phyloP scores from a whole-genome alignment of 2,113 vertebrate genomes.

The Tachysurus vachellii region DNA sequence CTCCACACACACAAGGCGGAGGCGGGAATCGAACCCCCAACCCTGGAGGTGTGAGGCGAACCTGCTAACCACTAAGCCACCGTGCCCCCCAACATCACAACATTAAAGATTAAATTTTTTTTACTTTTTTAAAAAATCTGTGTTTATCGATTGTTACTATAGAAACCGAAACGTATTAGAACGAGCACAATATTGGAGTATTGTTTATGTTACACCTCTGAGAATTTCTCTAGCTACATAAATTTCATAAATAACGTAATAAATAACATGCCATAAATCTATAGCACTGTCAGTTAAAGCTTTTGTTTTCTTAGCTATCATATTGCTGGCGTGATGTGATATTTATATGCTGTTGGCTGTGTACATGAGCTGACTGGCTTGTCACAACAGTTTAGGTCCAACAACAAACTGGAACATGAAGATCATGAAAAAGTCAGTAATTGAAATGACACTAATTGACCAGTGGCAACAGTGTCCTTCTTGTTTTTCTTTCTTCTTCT shows the following conservation, averaged over 20 bases:
- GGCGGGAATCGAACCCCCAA: no score
- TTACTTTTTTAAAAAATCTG: not conserved
- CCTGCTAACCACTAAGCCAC: no score
- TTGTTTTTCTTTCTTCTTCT: not conserved
- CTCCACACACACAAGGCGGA: no score
- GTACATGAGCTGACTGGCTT: not conserved
- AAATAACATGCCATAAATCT: not conserved
- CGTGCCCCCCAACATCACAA: no score
- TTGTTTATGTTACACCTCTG: no score
- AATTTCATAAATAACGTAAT: no score
- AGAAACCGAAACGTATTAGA: not conserved
- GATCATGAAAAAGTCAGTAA: not conserved
- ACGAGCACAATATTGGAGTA: not conserved
- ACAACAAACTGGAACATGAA: not conserved
- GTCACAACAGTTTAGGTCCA: not conserved
- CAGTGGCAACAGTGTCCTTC: not conserved
- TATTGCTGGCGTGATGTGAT: not conserved
- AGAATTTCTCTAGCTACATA: not conserved
- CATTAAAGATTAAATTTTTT: no score
- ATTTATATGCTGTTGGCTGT: not conserved
- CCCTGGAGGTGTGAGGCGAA: no score
- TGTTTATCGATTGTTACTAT: not conserved
- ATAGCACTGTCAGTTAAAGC: not conserved
- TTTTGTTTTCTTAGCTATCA: not conserved
- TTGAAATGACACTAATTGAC: not conserved